Base-by-base conservation (phyloP, 2,113 vertebrate genomes). In the Ornithorhynchus anatinus region DNA sequence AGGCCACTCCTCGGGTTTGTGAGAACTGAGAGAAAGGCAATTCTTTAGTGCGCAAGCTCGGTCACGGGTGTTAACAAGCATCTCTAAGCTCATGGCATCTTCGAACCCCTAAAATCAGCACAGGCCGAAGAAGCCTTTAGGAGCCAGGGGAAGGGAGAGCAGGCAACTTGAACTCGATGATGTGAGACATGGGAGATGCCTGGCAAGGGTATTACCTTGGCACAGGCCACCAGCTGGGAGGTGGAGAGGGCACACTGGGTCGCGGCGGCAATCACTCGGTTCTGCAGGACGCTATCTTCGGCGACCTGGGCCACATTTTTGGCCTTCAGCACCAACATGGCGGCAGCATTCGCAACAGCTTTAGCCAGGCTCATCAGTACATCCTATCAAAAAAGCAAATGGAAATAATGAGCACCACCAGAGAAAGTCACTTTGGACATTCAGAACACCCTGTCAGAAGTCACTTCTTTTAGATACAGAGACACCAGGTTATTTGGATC, bases 311-410 rank as follows among this genome's bases (percentile, higher is more conserved):
- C 98, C 12, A 99, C 98, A 0, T 99, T 99, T 92, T 99, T 99
- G 56, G 98, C 97, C 84, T 99, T 99, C 52, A 99, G 92, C 43
- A 99, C 98, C 67, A 99, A 72, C 97, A 99, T 98, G 84, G 98
- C 98, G 45, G 98, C 98, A 32, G 98, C 97, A 1, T 99, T 99
- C 79, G 98, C 98, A 59, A 99, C 98, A 5, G 98, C 97, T 91
- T 99, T 99, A 82, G 98, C 98, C 89, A 99, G 90, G 86, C 95
- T 99, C 98, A 99, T 99, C 88, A 99, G 92, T 42, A 98, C 95
- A 76, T 99, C 98, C 98, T 95, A 92, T 77, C 33, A 85, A 79
- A 71, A 68, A 0, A 22, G 13, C n/a, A n/a, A n/a, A 63, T 65
- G 5, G 7, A 36, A 38, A 50, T 10, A 5, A 13, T 2, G 14